These are phyloP conservation scores for Acleris cristana DNA, from an alignment of 2,888 invertebrate species.

Conservation along the genomic window DNA sequence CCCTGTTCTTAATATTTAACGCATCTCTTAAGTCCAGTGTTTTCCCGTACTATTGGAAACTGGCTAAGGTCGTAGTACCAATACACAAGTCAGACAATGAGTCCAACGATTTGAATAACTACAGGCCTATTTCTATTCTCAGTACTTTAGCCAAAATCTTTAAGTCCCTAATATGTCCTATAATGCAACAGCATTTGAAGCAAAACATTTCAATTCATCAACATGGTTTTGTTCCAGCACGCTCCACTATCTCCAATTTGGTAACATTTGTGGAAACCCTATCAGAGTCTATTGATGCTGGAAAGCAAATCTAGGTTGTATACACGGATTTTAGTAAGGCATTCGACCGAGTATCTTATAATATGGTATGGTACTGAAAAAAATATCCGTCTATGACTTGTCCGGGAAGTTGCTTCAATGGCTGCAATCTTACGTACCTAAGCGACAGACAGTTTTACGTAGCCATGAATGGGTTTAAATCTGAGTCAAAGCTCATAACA, in stretches of 20 bases:
- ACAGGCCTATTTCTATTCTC: not conserved
- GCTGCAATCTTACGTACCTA: not conserved
- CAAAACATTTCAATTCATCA: not conserved
- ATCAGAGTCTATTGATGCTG: not conserved
- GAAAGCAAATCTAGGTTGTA: not conserved
- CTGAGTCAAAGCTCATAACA: not conserved
- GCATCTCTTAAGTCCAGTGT: too few species aligned
- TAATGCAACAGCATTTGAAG: not conserved
- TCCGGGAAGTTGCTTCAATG: not conserved
- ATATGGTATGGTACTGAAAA: not conserved
- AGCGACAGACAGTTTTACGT: not conserved
- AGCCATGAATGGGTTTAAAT: not conserved
- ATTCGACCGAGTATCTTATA: too few species aligned
- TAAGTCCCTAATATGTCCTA: not conserved
- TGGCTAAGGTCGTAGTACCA: too few species aligned
- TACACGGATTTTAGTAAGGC: constrained; percentile 2
- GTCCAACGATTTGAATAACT: not conserved
- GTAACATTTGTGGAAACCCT: not conserved
- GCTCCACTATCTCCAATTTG: not conserved
- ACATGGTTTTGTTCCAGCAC: not conserved
- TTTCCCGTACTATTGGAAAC: too few species aligned
- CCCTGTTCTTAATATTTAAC: too few species aligned
- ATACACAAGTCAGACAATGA: too few species aligned
- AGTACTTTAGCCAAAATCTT: not conserved
- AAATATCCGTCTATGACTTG: not conserved